Evolutionary conservation across 1,140 invertebrate genomes (phyloP).

Genomic region (Brachionus asplanchnoidis): DNA sequence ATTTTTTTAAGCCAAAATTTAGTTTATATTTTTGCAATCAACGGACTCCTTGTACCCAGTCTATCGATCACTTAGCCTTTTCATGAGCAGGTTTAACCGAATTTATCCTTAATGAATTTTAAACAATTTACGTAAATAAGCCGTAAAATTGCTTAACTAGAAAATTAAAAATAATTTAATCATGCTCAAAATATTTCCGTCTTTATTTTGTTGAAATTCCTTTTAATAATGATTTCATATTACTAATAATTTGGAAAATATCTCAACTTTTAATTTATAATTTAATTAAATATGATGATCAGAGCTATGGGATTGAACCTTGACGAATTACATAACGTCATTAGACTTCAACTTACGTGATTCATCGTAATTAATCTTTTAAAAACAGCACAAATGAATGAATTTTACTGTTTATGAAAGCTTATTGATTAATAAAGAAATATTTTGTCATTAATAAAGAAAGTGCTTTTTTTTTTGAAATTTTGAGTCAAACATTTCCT

Average conservation of each 20-base stretch:
- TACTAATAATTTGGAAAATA: not conserved
- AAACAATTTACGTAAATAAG: no score
- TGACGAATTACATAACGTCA: not conserved
- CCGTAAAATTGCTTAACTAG: no score
- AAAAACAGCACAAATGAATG: not conserved
- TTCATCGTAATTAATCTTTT: not conserved
- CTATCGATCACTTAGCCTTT: no score
- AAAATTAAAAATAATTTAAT: no score
- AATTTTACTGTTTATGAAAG: not conserved
- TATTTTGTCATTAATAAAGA: not conserved
- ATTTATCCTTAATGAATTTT: no score
- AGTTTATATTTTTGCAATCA: no score
- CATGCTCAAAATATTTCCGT: no score
- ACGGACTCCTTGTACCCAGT: no score
- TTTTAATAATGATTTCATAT: not conserved
- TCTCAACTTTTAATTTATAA: not conserved
- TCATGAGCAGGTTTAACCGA: no score
- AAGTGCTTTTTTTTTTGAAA: not conserved
- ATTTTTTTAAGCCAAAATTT: no score
- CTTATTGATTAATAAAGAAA: not conserved
- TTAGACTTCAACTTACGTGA: not conserved
- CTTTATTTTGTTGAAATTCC: no score
- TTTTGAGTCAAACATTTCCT: not conserved
- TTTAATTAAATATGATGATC: not conserved
- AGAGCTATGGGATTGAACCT: not conserved